Evolutionary conservation across 2,113 vertebrate species (phyloP).

Genomic region (Trochalopteron elliotii): DNA sequence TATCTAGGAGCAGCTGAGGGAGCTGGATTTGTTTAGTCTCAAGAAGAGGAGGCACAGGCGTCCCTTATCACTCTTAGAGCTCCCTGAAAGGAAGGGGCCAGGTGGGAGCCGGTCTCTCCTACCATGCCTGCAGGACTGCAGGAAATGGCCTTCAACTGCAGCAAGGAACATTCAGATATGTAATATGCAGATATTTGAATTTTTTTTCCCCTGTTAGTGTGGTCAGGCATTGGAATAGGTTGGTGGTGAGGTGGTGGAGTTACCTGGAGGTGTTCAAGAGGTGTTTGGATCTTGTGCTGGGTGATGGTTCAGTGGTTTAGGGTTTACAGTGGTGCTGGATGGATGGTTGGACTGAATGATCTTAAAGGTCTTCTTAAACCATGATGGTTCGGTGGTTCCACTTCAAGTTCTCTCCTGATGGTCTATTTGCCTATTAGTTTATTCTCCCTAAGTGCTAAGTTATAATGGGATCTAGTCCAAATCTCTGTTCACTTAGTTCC

Average conservation of each 20-base stretch:
- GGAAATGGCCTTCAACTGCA: no score
- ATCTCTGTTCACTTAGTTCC: neutral
- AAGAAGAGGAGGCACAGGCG: neutral
- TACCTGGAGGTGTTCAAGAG: neutral
- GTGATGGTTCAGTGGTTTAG: neutral
- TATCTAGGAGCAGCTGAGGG: neutral
- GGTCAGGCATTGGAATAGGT: neutral
- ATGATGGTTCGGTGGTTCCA: neutral
- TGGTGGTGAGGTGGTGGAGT: neutral
- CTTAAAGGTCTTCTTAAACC: neutral
- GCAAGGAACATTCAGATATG: neutral
- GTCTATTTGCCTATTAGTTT: neutral
- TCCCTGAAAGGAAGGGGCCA: neutral
- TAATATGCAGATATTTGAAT: neutral
- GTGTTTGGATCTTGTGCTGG: neutral
- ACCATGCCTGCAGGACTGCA: neutral
- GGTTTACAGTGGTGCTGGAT: neutral
- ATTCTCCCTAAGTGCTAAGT: neutral
- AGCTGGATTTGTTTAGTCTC: neutral
- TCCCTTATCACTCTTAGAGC: accelerated
- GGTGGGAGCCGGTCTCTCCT: neutral
- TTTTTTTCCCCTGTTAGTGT: neutral
- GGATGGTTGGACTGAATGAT: neutral
- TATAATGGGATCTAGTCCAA: neutral
- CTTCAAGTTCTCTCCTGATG: neutral